Percentiles rank a stretch among this genome's conserved stretches.
These are phyloP conservation scores for Eristalis arbustorum DNA, from an alignment of 2,888 invertebrate genomes.

Conservation along the genomic window DNA sequence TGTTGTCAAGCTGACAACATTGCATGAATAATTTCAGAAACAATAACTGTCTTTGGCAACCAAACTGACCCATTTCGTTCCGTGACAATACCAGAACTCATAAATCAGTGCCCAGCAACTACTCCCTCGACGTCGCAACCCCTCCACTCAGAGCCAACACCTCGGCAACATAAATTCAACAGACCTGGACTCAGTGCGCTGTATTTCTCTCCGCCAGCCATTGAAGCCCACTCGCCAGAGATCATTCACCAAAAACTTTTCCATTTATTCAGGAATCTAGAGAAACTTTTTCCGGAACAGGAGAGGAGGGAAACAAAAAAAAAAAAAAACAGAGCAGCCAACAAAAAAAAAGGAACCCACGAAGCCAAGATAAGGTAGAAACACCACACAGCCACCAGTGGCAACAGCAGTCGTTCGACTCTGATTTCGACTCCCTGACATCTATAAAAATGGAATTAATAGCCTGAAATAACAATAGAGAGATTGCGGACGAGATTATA, in stretches of 20 bases:
- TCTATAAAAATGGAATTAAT: constrained; percentile 52
- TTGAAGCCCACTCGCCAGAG: constrained; percentile 40
- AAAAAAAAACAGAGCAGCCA: background rate
- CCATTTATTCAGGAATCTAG: constrained; percentile 51
- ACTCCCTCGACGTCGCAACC: background rate
- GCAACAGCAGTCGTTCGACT: background rate
- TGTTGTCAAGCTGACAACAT: constrained; percentile 30
- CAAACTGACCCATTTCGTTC: constrained; percentile 48
- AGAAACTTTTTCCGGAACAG: constrained; percentile 23
- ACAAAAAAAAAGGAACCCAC: background rate
- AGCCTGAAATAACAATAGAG: constrained; percentile 56
- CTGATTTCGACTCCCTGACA: constrained; percentile 21
- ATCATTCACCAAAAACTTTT: constrained; percentile 51
- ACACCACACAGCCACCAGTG: background rate
- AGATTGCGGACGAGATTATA: constrained; percentile 48
- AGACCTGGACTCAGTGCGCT: constrained; percentile 5
- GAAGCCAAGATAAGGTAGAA: constrained; percentile 29
- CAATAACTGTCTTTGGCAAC: constrained; percentile 49
- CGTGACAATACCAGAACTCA: constrained; percentile 52
- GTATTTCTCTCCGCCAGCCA: constrained; percentile 18
- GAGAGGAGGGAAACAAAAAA: background rate
- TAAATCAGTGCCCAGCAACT: constrained; percentile 44
- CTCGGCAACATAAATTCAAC: constrained; percentile 32
- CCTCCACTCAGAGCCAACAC: background rate
- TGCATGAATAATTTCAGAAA: constrained; percentile 58